Evolutionary conservation across 2,797 vertebrate genomes (phyloP).

Genomic region (Cetoscarus ocellatus): DNA sequence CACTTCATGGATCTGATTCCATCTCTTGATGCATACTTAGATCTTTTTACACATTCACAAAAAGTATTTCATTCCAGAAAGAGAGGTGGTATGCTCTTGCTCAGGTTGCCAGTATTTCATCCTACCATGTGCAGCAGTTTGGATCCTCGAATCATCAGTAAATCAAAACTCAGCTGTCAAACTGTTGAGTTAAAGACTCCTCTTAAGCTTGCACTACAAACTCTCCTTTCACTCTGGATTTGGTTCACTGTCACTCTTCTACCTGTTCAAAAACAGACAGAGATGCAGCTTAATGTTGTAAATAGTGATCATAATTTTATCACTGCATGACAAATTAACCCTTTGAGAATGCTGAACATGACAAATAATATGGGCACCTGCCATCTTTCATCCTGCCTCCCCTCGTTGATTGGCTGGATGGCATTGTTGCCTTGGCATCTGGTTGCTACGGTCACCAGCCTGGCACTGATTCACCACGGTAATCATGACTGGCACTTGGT

Average conservation of each 20-base stretch:
- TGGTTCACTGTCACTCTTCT: neutral
- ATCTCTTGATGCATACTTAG: too few species aligned
- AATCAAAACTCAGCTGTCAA: neutral
- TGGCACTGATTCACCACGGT: conserved; percentile 75
- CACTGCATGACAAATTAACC: conserved; percentile 9
- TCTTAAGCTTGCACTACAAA: neutral
- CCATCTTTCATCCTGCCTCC: conserved; percentile 57
- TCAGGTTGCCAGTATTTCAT: too few species aligned
- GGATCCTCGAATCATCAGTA: too few species aligned
- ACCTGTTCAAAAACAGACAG: neutral
- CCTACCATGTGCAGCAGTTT: too few species aligned
- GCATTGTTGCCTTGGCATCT: conserved; percentile 72
- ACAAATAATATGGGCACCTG: conserved; percentile 54
- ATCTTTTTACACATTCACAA: too few species aligned
- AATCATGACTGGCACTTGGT: conserved; percentile 77
- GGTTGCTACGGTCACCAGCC: conserved; percentile 72
- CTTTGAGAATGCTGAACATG: conserved; percentile 12
- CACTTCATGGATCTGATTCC: too few species aligned
- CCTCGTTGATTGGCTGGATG: conserved; percentile 59
- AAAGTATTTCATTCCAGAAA: too few species aligned
- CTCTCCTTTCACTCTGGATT: neutral
- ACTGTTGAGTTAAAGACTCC: neutral
- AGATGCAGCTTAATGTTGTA: neutral
- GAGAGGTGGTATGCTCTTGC: too few species aligned
- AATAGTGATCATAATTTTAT: neutral